These are phyloP conservation scores for Embiotoca jacksoni DNA, from an alignment of 2,113 vertebrate genomes.

Conservation along the genomic window DNA sequence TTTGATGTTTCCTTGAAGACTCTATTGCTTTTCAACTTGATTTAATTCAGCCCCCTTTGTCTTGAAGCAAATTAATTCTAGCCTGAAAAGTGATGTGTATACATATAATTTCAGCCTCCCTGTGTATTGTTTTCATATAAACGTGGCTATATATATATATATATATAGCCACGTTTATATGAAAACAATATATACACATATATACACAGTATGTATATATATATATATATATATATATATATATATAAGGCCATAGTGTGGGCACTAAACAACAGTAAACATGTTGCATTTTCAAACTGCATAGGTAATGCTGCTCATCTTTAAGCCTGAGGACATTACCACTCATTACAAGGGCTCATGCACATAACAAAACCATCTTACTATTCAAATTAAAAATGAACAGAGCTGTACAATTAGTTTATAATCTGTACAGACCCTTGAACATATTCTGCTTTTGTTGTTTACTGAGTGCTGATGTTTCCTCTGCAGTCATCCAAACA, in stretches of 20 bases:
- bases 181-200: background rate
- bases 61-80: constrained; percentile 57
- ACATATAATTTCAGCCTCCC: constrained; percentile 32
- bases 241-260: background rate
- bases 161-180: too few species aligned
- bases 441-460: constrained; percentile 19
- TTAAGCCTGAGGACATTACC: background rate
- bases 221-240: background rate
- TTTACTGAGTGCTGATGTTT: constrained; percentile 19
- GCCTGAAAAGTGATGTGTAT: constrained; percentile 25
- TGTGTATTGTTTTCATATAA: background rate
- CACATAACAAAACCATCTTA: background rate
- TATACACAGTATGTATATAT: background rate
- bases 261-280: background rate
- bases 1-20: constrained; percentile 74
- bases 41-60: constrained; percentile 64
- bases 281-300: constrained; percentile 34
- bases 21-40: constrained; percentile 55
- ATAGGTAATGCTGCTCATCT: background rate
- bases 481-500: constrained; percentile 57
- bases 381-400: constrained; percentile 5
- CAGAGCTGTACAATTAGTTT: background rate
- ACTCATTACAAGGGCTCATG: constrained; percentile 3
- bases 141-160: background rate
- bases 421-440: background rate